Evolutionary conservation across 2,797 vertebrate species (phyloP), one percentile per base, ranked within the genome.

Genomic region (Acanthornis magna): DNA sequence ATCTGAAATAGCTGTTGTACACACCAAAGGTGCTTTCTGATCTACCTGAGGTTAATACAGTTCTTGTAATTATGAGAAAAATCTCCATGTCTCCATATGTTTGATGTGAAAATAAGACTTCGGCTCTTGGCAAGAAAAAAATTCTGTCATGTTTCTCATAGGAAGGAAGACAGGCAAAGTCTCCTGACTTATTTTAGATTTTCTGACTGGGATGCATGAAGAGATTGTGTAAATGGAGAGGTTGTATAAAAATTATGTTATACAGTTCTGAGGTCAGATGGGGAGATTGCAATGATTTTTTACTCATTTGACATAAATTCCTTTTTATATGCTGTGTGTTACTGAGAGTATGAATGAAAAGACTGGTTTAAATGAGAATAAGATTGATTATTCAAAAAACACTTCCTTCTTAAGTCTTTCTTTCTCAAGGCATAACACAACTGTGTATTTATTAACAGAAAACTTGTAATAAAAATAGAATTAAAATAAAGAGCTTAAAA

Each of bases 401-500:
- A 10, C 4, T 79, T 92, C 27, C 10, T 58, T 75, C 32, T 78
- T 30, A 94, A 85, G 9, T 87, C 27, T 76, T 60, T 80, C 2
- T 85, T 84, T 91, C 61, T 82, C 21, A 32, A 82, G 8, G 15
- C 10, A 32, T 83, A 95, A 40, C 2, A 16, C 47, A 76, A 80
- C 70, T 81, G 38, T 55, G 25, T 83, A 72, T 62, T 75, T 66
- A 78, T 76, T 78, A 90, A 22, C 38, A 93, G 54, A 55, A 48
- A 92, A 72, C 77, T 93, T 90, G 78, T 78, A 81, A 92, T 38
- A 38, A 42, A 91, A 91, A 34, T 78, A 43, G 2, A 27, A 68
- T 89, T 89, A 71, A 51, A 83, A 65, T 53, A 65, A 78, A 84
- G 73, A 72, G 61, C 57, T 85, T 95, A 90, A 87, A 87, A 89